Base-by-base conservation (phyloP, 2,113 vertebrate genomes). In the Xenotilapia flavipinnis region DNA sequence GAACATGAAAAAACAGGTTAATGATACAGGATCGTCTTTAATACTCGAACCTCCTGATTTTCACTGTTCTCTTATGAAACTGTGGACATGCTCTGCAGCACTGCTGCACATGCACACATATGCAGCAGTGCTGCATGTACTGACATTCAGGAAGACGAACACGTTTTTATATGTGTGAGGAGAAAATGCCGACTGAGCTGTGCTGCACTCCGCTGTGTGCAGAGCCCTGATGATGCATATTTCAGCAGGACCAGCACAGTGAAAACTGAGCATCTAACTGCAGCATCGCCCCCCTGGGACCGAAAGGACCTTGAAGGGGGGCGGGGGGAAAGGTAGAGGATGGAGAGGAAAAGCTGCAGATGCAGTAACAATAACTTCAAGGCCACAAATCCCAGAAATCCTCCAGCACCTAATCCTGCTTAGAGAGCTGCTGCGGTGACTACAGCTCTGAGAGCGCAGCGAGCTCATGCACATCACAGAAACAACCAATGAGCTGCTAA, bases 191-290 rank as follows among this genome's bases (percentile, higher is more conserved):
- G 65, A 75, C 40, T 17, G 40, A 75, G 21, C 42, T 68, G 19
- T 5, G 60, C 58, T 3, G 15, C 54, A 33, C 84, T 82, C 56
- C 17, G 40, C 40, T 17, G 12, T 9, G 21, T 3, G 2, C 42
- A 75, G 23, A 79, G 28, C 7, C 75, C 47, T 86, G 88, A 89
- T 90, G 77, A 70, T 80, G 85, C 88, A 85, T 51, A 87, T 88
- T 92, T 89, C 79, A 91, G 55, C 21, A 89, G 47, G 38, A 51
- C 38, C 2, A 73, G 60, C 68, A 6, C 58, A 14, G 54, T 9
- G 83, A 86, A 91, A 86, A 87, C 6, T 23, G 55, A 92, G 70
- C 58, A 6, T 58, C 36, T 23, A 80, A 86, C 60, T 79, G 60
- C 83, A 77, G 73, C 45, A 51, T 77, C 31, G 73, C 1, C 55